Evolutionary conservation across 2,888 invertebrate species (phyloP).

Genomic region (Argyresthia goedartella): DNA sequence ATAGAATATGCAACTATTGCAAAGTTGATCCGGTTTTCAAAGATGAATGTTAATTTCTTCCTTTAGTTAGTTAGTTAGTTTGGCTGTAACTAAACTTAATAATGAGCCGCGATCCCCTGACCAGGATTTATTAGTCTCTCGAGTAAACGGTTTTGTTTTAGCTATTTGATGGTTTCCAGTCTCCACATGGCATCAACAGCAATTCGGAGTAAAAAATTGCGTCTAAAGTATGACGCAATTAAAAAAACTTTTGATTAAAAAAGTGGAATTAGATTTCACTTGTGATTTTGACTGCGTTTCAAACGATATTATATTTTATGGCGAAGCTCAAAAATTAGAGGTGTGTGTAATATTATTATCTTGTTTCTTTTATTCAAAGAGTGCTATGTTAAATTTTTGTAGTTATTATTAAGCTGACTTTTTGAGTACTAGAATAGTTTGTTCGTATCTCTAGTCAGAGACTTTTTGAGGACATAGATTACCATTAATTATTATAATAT

Average conservation of each 20-base stretch:
- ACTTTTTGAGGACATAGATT: slow-evolving; percentile 55
- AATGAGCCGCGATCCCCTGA: too few species aligned
- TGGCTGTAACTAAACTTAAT: too few species aligned
- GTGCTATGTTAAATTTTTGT: slow-evolving; percentile 53
- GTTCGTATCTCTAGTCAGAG: slow-evolving; percentile 68
- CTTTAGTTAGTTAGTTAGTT: too few species aligned
- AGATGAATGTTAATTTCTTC: too few species aligned
- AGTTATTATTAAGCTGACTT: slow-evolving; percentile 28
- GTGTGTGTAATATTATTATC: slow-evolving; percentile 25
- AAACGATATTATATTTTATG: background rate
- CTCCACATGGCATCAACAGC: too few species aligned
- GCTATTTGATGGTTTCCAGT: too few species aligned
- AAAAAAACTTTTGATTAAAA: background rate
- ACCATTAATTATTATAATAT: slow-evolving; percentile 57
- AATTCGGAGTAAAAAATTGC: too few species aligned
- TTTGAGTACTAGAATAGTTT: slow-evolving; percentile 54
- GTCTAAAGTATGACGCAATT: background rate
- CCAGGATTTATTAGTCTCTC: too few species aligned
- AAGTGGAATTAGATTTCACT: slow-evolving; percentile 60
- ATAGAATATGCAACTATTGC: too few species aligned
- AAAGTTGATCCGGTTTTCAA: too few species aligned
- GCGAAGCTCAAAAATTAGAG: slow-evolving; percentile 61
- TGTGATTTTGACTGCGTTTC: slow-evolving; percentile 27
- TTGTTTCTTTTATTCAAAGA: slow-evolving; percentile 48
- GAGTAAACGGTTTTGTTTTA: too few species aligned